A percentile compares a stretch with the other conserved stretches of the same genome.
phyloP scores from a whole-genome alignment of 2,888 invertebrate genomes.

The Drosophila anceps region DNA sequence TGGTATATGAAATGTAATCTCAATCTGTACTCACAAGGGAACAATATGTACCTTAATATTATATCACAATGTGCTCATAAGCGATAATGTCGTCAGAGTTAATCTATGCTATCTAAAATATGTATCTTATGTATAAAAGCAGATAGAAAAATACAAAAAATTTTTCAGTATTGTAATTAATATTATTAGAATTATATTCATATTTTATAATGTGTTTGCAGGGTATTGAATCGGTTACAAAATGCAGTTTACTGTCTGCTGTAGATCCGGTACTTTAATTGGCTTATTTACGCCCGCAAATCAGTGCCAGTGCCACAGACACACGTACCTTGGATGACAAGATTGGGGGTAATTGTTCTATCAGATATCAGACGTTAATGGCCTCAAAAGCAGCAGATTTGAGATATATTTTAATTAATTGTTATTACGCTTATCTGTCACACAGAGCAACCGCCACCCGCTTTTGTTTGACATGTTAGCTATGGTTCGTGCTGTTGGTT shows the following conservation, averaged over 20 bases:
- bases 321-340: not conserved
- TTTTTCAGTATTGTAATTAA: not conserved
- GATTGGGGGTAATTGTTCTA: constrained; percentile 35
- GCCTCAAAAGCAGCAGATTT: constrained; percentile 30
- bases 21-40: not conserved
- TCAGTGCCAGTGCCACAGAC: constrained; percentile 9
- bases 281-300: constrained; percentile 50
- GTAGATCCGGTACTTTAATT: constrained; percentile 35
- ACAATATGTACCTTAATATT: too few species aligned
- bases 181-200: not conserved
- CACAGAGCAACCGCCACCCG: constrained; percentile 9
- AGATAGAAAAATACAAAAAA: too few species aligned
- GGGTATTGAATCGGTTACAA: not conserved
- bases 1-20: not conserved
- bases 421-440: constrained; percentile 75
- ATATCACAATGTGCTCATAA: too few species aligned
- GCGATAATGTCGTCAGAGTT: too few species aligned
- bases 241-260: not conserved
- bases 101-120: too few species aligned
- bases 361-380: constrained; percentile 49
- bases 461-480: constrained; percentile 39
- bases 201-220: not conserved
- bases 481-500: constrained; percentile 38
- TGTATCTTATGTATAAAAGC: too few species aligned
- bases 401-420: constrained; percentile 75